A percentile compares a stretch with the other conserved stretches of the same genome.
Conservation (phyloP, 2,113 vertebrate species). For the Saimiri boliviensis region DNA sequence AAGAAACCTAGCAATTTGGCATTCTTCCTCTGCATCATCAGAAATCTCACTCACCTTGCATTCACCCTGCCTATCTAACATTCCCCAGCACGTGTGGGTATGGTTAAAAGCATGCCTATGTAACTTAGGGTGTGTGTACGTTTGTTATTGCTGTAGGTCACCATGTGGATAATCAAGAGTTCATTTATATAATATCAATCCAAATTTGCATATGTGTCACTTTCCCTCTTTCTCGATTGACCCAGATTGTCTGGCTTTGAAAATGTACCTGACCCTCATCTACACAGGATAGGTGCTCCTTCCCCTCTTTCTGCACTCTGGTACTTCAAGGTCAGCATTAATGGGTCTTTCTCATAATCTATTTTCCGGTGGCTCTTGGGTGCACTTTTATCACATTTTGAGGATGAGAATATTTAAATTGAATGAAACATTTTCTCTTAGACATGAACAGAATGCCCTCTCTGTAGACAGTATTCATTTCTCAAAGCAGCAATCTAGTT, state of each 20-base stretch:
- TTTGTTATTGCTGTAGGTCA: background rate
- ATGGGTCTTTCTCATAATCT: background rate
- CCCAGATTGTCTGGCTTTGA: background rate
- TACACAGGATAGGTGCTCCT: background rate
- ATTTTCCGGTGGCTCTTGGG: background rate
- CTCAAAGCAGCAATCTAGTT: background rate
- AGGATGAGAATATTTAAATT: background rate
- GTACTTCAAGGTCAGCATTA: background rate
- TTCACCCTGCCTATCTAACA: background rate
- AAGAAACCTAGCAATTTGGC: background rate
- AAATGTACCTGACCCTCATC: background rate
- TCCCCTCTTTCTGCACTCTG: background rate
- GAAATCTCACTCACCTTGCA: background rate
- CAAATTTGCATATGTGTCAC: background rate
- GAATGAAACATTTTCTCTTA: background rate
- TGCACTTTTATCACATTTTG: background rate
- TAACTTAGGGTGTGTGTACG: background rate
- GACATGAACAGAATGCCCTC: background rate
- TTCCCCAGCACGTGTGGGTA: background rate
- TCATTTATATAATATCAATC: background rate
- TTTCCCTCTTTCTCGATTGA: background rate
- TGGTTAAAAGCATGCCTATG: accelerated
- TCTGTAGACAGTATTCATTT: background rate
- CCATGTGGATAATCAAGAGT: background rate
- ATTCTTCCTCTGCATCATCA: background rate